These are phyloP conservation scores for Leptatherina wallacei DNA, from an alignment of 2,797 vertebrate genomes.

Conservation along the genomic window DNA sequence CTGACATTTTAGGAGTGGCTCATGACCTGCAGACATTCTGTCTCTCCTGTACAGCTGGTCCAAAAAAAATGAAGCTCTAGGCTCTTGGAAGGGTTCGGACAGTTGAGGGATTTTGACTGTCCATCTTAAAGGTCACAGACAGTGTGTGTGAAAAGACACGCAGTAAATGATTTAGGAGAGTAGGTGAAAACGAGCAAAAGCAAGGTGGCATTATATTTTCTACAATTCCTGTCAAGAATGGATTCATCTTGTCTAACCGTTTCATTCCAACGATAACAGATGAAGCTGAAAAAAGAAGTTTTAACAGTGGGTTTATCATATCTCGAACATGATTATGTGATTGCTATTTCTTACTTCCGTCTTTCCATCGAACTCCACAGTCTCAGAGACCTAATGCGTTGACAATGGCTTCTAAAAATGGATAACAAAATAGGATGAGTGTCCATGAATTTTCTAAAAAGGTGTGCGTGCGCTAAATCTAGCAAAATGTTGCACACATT, in stretches of 20 bases:
- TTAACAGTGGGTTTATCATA: not conserved
- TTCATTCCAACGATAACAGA: constrained; percentile 6
- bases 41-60: constrained; percentile 3
- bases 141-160: constrained; percentile 17
- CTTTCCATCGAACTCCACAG: not conserved
- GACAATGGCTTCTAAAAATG: constrained; percentile 19
- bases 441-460: constrained; percentile 29
- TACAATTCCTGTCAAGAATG: constrained; percentile 6
- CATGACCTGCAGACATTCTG: constrained; percentile 34
- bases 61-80: constrained; percentile 36
- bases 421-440: constrained; percentile 24
- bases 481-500: constrained; percentile 18
- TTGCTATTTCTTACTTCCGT: constrained; percentile 10
- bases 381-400: constrained; percentile 29
- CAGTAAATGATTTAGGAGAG: constrained; percentile 12
- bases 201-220: constrained; percentile 10
- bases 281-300: not conserved
- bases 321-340: constrained; percentile 9
- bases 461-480: constrained; percentile 9
- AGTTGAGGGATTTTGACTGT: constrained; percentile 52
- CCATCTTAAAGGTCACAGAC: constrained; percentile 55
- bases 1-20: constrained; percentile 47
- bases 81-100: constrained; percentile 41
- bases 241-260: constrained; percentile 7
- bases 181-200: constrained; percentile 18